Base-by-base conservation (phyloP, 2,113 vertebrate genomes). In the Cyprinus carpio region DNA sequence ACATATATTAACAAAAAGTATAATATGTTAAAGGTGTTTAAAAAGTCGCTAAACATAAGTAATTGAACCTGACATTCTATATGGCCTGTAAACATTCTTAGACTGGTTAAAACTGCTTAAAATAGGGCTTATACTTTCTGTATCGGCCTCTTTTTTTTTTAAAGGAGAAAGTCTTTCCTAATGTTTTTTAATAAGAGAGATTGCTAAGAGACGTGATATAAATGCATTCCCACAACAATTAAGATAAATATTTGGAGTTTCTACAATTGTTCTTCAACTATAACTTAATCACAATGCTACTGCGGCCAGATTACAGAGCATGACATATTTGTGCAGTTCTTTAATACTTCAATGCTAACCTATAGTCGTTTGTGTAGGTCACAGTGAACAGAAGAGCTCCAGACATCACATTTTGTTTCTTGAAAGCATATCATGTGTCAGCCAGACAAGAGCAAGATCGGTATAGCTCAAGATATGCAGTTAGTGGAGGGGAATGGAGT, bases 21-120 rank as follows among this genome's bases (percentile, higher is more conserved):
- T 4, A 40, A 49, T 2, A 37, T 37, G 34, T 37, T 46, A 10
- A 43, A 74, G 37, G 23, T 74, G 23, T 72, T 31, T 69, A 37
- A 69, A 37, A 46, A 74, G 71, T 43, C 2, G n/a, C 43, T 27
- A 49, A 75, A 46, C 4, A 18, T 67, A 40, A 37, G 1, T 40
- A 18, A 43, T 43, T 71, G n/a, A 6, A 75, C 43, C n/a, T 46
- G 78, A 81, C 78, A 46, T 81, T 79, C 56, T 7, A 29, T 4
- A 64, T 81, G 60, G 43, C 60, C 7, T 81, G 78, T 81, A 81
- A 81, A 81, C 78, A 75, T 75, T 75, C 72, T 27, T 16, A 75
- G 72, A 75, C 72, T 49, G 72, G 72, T 62, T 16, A 80, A 43
- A 79, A 75, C 72, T 75, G 72, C 40, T 60, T 15, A 62, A 46